Evolutionary conservation across 2,888 invertebrate species (phyloP).

Genomic region (Tipula helvola): DNA sequence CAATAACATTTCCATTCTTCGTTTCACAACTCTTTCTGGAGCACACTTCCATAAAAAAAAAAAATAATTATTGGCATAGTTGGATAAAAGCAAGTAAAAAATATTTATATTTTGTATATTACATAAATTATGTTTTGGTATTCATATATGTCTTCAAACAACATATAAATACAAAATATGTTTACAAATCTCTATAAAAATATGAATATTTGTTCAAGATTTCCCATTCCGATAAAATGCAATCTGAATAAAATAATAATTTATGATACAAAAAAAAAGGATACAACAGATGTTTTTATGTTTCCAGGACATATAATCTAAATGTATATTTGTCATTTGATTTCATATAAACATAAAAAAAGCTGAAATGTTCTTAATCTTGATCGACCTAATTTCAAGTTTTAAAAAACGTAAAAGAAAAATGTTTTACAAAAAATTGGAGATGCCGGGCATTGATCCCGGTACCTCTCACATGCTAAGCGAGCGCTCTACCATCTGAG

Average conservation of each 20-base stretch:
- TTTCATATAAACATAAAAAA: not conserved
- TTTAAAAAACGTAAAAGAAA: not conserved
- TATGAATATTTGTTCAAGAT: not conserved
- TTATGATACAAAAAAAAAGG: not conserved
- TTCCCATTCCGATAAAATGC: not conserved
- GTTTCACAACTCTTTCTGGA: not conserved
- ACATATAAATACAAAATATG: no score
- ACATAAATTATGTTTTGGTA: not conserved
- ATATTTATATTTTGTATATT: not conserved
- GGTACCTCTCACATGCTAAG: slow-evolving; percentile 12
- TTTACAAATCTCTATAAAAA: not conserved
- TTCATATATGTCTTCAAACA: not conserved
- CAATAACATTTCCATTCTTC: not conserved
- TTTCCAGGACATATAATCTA: not conserved
- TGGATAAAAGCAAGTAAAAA: not conserved
- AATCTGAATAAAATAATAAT: not conserved
- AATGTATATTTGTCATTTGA: not conserved
- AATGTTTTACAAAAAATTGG: not conserved
- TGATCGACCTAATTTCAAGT: not conserved
- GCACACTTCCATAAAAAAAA: not conserved
- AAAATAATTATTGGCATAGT: not conserved
- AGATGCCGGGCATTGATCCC: not conserved
- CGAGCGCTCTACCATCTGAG: slow-evolving; percentile 13
- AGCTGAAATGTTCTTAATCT: not conserved
- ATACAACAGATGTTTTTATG: not conserved